These are phyloP conservation scores for Morphnarchus princeps DNA, from an alignment of 2,113 vertebrate genomes.

Conservation along the genomic window DNA sequence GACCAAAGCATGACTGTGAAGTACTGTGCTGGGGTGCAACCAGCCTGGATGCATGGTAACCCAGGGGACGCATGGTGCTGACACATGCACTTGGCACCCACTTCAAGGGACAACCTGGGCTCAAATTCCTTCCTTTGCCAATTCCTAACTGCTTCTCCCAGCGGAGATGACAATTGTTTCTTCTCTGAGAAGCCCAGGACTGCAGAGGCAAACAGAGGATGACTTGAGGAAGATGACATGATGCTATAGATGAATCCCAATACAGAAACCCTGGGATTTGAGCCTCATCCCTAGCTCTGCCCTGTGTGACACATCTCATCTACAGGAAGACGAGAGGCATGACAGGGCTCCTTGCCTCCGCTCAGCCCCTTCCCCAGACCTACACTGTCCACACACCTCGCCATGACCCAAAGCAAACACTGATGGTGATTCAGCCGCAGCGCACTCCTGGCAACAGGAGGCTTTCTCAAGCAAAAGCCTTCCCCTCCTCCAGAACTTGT, in stretches of 20 bases:
- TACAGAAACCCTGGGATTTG: background rate
- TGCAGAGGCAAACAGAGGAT: background rate
- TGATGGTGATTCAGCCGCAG: background rate
- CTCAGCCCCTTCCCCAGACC: background rate
- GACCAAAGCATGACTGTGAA: background rate
- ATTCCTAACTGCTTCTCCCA: background rate
- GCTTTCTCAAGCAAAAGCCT: background rate
- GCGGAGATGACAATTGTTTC: background rate
- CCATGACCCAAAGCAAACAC: rapidly evolving
- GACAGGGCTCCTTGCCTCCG: background rate
- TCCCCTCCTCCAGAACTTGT: conserved; percentile 1
- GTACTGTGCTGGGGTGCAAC: rapidly evolving
- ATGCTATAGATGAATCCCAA: background rate
- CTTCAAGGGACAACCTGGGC: background rate
- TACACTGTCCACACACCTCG: background rate
- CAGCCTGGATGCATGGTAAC: background rate
- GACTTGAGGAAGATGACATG: background rate
- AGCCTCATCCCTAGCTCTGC: background rate
- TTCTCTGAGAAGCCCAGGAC: background rate
- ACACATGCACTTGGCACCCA: background rate
- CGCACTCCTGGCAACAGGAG: background rate
- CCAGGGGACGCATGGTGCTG: background rate
- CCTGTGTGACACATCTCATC: background rate
- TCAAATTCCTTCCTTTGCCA: background rate
- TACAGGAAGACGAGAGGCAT: background rate